These are phyloP conservation scores for Hirtodrosophila cameraria DNA, from an alignment of 2,888 invertebrate genomes.

Conservation along the genomic window DNA sequence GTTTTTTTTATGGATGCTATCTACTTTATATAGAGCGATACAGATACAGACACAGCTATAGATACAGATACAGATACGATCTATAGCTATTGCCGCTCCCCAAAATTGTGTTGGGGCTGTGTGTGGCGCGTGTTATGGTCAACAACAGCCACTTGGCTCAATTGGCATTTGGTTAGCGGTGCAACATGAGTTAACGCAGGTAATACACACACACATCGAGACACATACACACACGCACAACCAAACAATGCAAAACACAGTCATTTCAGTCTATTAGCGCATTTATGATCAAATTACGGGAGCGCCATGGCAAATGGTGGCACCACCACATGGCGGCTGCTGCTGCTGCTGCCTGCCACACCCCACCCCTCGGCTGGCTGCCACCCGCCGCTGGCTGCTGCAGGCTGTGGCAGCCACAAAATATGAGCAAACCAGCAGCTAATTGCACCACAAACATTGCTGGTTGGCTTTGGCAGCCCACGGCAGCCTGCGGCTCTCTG, in stretches of 20 bases:
- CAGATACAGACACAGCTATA: slow-evolving; percentile 16
- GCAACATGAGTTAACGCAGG: slow-evolving; percentile 11
- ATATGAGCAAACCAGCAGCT: slow-evolving; percentile 56
- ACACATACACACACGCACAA: slow-evolving; percentile 7
- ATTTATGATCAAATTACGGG: slow-evolving; percentile 77
- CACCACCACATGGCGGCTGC: slow-evolving; percentile 22
- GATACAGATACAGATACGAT: background rate
- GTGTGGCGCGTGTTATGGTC: slow-evolving; percentile 56
- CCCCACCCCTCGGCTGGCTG: slow-evolving; percentile 14
- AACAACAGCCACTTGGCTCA: slow-evolving; percentile 30
- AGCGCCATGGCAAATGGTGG: slow-evolving; percentile 61
- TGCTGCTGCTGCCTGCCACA: background rate
- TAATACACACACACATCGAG: slow-evolving; percentile 14
- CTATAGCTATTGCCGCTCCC: slow-evolving; percentile 18
- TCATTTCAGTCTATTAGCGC: slow-evolving; percentile 64
- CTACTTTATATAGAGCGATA: background rate
- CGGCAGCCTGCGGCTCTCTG: slow-evolving; percentile 63
- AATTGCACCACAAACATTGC: slow-evolving; percentile 60
- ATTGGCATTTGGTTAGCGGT: slow-evolving; percentile 35
- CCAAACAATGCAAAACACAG: slow-evolving; percentile 17
- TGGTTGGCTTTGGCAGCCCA: slow-evolving; percentile 54
- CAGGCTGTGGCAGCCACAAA: slow-evolving; percentile 44
- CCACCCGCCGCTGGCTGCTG: slow-evolving; percentile 33
- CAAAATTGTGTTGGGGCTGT: slow-evolving; percentile 21
- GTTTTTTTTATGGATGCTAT: background rate